Evolutionary conservation across 2,888 invertebrate species (phyloP), one percentile per base, ranked within the genome.

Genomic region (Nemoura dubitans): DNA sequence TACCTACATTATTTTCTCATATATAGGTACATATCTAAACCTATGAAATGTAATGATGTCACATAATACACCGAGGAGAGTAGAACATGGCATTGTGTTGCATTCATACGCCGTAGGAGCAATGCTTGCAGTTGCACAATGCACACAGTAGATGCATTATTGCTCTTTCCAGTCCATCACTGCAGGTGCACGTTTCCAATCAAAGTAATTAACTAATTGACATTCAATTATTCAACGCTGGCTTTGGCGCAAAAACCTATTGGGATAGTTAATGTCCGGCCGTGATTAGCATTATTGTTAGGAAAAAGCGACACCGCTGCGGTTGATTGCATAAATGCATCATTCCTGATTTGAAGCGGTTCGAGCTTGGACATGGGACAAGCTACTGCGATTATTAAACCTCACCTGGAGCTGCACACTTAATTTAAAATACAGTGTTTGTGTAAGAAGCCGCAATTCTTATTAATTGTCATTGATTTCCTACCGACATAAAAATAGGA

Each of bases 151-250:
- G 59, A 7, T 59, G 59, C 59, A 59, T 59, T 59, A 59, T 59
- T 59, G 21, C 21, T 10, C 59, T 59, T 14, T 59, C 59, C 59
- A 21, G 2, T 59, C 59, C 59, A 59, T 59, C 59, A 59, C 14
- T 59, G 59, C 59, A 59, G 59, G 59, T 59, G 59, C 59, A 59
- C 59, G 59, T 59, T 59, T 59, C 59, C 59, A 59, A 59, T 59
- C 16, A 21, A 59, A 59, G 59, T 59, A 59, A 59, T 59, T 59
- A 59, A 59, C 59, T 59, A 59, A 59, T 59, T 59, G 59, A 59
- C 59, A 59, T 59, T 59, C 59, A 59, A 59, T 59, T 59, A 59
- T 59, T 59, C 59, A 59, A 21, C 10, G 59, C 59, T 59, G 59
- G 59, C 59, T 59, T 21, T 59, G 14, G 59, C 14, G 59, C 59